A percentile compares a stretch with the other conserved stretches of the same genome.
phyloP scores from a whole-genome alignment of 1,140 invertebrate species.

The Diorhabda carinulata region DNA sequence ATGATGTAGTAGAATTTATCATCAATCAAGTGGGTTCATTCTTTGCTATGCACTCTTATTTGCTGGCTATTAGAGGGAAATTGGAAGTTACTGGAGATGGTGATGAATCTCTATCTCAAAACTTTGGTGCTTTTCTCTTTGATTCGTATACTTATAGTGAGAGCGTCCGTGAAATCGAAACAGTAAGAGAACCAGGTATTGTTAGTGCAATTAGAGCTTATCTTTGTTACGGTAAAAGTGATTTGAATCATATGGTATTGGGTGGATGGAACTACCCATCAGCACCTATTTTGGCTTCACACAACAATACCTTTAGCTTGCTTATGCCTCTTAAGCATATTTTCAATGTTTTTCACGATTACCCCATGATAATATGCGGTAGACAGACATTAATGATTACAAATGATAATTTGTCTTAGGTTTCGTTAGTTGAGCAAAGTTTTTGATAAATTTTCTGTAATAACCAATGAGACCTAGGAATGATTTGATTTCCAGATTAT shows the following conservation, averaged over 20 bases:
- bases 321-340: conserved; percentile 15
- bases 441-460: too few relatives aligned
- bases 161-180: conserved; percentile 12
- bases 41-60: conserved; percentile 4
- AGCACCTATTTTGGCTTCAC: too few relatives aligned
- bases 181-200: conserved; percentile 14
- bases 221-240: conserved; percentile 6
- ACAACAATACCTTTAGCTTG: not conserved
- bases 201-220: conserved; percentile 15
- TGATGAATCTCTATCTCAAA: conserved; percentile 1
- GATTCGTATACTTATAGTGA: too few relatives aligned
- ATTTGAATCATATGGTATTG: conserved; percentile 5
- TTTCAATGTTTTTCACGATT: conserved; percentile 19
- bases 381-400: conserved; percentile 15
- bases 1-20: conserved; percentile 17
- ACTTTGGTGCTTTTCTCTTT: conserved; percentile 14
- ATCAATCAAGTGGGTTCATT: conserved; percentile 18
- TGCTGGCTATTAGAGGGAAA: conserved; percentile 7
- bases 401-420: too few relatives aligned
- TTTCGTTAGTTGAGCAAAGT: too few relatives aligned
- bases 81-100: conserved; percentile 9
- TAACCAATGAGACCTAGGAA: too few relatives aligned
- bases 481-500: too few relatives aligned
- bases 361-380: conserved; percentile 2
- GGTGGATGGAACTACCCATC: conserved; percentile 24